Conservation (phyloP, 2,888 invertebrate species). For the Scaptomyza parva region DNA sequence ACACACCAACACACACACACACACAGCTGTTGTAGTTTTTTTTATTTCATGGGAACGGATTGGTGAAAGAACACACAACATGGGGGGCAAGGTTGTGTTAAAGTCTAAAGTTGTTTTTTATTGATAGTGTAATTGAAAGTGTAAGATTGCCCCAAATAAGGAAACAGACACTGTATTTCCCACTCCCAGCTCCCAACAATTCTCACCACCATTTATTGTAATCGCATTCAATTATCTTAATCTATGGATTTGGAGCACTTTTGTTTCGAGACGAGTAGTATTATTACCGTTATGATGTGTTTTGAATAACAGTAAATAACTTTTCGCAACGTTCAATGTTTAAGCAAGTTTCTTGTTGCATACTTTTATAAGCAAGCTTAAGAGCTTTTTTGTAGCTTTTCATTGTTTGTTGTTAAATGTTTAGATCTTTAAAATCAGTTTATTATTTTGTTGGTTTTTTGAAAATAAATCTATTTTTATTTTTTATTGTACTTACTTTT, state of each 20-base stretch:
- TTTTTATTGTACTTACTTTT: conserved; percentile 37
- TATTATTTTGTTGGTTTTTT: neutral
- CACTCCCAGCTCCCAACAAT: no score
- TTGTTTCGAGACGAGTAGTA: no score
- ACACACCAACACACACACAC: neutral
- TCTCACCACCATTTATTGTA: no score
- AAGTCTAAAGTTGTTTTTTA: conserved; percentile 30
- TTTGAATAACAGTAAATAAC: neutral
- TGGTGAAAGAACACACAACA: conserved; percentile 16
- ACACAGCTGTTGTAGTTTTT: neutral
- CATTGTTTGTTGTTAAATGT: neutral
- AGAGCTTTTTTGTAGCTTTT: neutral
- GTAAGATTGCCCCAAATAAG: conserved; percentile 10
- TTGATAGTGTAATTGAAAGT: conserved; percentile 8
- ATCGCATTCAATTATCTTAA: no score
- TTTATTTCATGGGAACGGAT: conserved; percentile 33
- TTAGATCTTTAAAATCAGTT: no score
- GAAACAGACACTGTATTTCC: neutral
- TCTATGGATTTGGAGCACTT: no score
- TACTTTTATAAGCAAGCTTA: conserved; percentile 22
- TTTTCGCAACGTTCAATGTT: neutral
- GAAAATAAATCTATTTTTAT: neutral
- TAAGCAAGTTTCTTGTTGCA: conserved; percentile 24
- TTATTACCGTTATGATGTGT: no score
- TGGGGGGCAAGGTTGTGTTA: conserved; percentile 23